Base-by-base conservation (phyloP, 2,797 vertebrate species). In the Stomatorhinus walkeri region DNA sequence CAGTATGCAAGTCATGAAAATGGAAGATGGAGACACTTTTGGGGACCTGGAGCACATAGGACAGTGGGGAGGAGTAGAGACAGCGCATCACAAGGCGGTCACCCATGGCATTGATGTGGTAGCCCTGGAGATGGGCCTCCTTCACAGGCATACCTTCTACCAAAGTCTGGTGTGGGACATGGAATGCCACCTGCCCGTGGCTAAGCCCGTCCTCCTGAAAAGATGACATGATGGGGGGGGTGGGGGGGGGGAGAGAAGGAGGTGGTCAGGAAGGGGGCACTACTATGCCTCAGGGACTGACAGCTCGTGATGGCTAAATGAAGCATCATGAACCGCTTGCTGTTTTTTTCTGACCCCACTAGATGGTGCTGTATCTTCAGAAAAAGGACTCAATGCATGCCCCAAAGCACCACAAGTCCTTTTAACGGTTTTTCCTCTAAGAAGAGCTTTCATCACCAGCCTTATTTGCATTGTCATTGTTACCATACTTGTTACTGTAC, bases 101-200 rank as follows among this genome's bases (percentile, higher is more conserved):
- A 36, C 89, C 88, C 0, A 90, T 94, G 8, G 94, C 92, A 88
- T 92, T 94, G 92, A 95, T 92, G 85, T 93, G 91, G 89, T 95
- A 95, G 22, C 94, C 94, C 81, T 94, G 91, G 36, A 92, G 92
- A 51, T 91, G 91, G 14, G 93, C 93, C 59, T 94, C 90, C 43
- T 89, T 92, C 88, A 93, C 90, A 0, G 81, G 90, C 88, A 93
- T 89, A 19, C 72, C 91, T 90, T 93, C 94, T 90, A 91, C 93
- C 87, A 16, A 90, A 49, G 88, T 79, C 54, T 91, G 92, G 79
- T 87, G 87, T 28, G 94, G 93, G 88, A 93, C 91, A 81, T 93
- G 92, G 93, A 95, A 95, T 89, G 94, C 88, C 92, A 95, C 90
- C 90, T 93, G 91, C 93, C 94, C 94, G 46, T 91, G 36, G 68